phyloP scores from a whole-genome alignment of 2,797 vertebrate genomes.

The Anisognathus igniventris region DNA sequence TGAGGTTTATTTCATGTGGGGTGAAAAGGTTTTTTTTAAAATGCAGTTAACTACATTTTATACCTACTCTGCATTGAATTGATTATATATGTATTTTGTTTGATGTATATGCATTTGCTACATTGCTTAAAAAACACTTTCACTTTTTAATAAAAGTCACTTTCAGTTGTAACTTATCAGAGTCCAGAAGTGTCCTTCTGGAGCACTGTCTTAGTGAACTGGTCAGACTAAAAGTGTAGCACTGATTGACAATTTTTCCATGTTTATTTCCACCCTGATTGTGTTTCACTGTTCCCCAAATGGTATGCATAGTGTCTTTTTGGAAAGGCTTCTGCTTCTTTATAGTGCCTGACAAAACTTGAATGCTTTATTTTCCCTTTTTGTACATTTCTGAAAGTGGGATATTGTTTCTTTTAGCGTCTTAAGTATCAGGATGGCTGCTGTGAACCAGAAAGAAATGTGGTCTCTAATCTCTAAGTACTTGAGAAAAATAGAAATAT shows the following conservation, averaged over 20 bases:
- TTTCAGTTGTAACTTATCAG: background rate
- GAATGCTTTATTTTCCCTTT: background rate
- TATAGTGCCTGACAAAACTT: background rate
- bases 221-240: background rate
- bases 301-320: background rate
- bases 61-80: background rate
- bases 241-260: accelerated
- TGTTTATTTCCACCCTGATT: background rate
- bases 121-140: background rate
- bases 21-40: background rate
- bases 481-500: background rate
- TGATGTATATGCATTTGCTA: background rate
- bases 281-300: background rate
- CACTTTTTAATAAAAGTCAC: background rate
- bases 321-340: background rate
- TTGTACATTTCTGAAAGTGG: background rate
- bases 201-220: background rate
- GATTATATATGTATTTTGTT: background rate
- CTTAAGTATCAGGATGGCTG: background rate
- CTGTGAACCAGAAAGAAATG: background rate
- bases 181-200: background rate
- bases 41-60: background rate
- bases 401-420: background rate
- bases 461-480: background rate
- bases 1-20: background rate